These are phyloP conservation scores for Philaenus spumarius DNA, from an alignment of 1,140 invertebrate genomes.

Conservation along the genomic window DNA sequence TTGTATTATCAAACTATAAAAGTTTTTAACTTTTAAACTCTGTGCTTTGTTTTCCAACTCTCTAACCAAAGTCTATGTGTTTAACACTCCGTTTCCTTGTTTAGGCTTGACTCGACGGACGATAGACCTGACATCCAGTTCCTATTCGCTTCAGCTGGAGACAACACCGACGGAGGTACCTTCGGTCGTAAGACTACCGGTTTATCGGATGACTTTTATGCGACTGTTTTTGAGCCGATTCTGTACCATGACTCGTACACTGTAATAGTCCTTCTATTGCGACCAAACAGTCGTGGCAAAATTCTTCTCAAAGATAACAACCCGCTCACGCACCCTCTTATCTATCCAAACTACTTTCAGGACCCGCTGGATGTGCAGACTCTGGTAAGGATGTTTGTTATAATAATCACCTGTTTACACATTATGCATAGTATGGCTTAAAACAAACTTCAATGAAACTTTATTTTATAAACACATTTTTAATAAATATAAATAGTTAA, in stretches of 20 bases:
- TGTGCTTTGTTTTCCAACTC: no score
- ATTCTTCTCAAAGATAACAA: conserved; percentile 57
- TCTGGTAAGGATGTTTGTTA: conserved; percentile 53
- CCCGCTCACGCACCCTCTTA: conserved; percentile 61
- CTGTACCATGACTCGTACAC: conserved; percentile 58
- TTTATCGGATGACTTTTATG: conserved; percentile 57
- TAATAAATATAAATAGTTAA: no score
- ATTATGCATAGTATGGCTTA: no score
- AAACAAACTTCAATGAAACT: no score
- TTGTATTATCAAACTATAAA: no score
- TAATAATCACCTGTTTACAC: no score
- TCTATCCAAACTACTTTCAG: conserved; percentile 74
- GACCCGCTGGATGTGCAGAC: conserved; percentile 59
- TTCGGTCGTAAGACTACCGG: conserved; percentile 58
- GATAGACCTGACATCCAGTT: conserved; percentile 75
- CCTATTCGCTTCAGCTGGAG: conserved; percentile 59
- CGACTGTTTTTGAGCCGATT: conserved; percentile 57
- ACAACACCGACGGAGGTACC: conserved; percentile 68
- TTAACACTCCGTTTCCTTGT: no score
- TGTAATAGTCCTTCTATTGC: conserved; percentile 56
- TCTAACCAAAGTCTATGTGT: no score
- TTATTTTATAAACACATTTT: no score
- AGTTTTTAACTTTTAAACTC: no score
- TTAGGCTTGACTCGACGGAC: conserved; percentile 30
- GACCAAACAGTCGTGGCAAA: conserved; percentile 63